Conservation (phyloP, 2,888 invertebrate species). For the Parelbella ahira region DNA sequence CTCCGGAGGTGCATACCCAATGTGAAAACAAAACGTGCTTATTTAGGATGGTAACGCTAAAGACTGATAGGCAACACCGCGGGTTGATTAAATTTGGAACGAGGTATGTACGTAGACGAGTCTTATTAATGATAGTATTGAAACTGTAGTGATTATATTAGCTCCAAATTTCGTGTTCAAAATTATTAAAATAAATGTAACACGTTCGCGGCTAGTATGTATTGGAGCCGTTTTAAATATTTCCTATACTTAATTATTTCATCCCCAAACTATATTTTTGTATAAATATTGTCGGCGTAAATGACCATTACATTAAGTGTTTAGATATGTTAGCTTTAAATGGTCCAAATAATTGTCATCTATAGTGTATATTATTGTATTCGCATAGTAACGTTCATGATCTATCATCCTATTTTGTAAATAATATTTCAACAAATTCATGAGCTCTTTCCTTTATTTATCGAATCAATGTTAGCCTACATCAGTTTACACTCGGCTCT, state of each 20-base stretch:
- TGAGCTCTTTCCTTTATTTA: constrained; percentile 3
- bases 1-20: constrained; percentile 1
- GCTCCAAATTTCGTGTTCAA: constrained; percentile 60
- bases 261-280: constrained; percentile 72
- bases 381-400: neutral
- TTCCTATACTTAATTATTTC: constrained; percentile 38
- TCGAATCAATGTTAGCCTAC: too few species aligned
- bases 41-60: constrained; percentile 43
- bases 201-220: constrained; percentile 44
- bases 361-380: constrained; percentile 8
- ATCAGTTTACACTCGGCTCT: too few species aligned
- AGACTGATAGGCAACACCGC: constrained; percentile 76
- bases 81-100: constrained; percentile 45
- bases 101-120: constrained; percentile 57
- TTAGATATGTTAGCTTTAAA: constrained; percentile 43
- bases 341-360: constrained; percentile 39
- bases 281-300: constrained; percentile 66
- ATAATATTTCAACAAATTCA: constrained; percentile 9
- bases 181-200: constrained; percentile 40
- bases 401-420: constrained; percentile 14
- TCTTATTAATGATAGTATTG: constrained; percentile 38
- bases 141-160: constrained; percentile 35
- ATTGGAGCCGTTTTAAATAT: constrained; percentile 41
- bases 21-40: constrained; percentile 1
- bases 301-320: constrained; percentile 48